These are phyloP conservation scores for Hoplodrina blanda DNA, from an alignment of 2,888 invertebrate species.

Conservation along the genomic window DNA sequence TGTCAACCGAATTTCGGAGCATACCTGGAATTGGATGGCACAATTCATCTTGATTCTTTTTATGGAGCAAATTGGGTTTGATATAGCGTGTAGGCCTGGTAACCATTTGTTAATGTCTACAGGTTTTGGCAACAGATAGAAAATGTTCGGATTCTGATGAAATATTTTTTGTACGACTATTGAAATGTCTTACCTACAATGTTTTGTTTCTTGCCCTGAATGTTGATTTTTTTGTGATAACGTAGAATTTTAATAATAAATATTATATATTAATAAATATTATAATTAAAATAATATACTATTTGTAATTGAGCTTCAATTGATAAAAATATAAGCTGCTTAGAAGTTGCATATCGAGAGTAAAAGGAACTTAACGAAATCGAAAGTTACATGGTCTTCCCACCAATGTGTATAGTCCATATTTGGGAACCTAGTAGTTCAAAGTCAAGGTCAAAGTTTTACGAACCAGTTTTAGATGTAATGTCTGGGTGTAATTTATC, in stretches of 20 bases:
- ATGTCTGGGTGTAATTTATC: no score
- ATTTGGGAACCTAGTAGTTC: no score
- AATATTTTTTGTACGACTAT: constrained; percentile 9
- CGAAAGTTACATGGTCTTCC: no score
- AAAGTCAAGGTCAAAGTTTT: no score
- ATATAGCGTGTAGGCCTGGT: constrained; percentile 57
- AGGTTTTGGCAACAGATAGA: constrained; percentile 38
- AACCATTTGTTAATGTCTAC: constrained; percentile 55
- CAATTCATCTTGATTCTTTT: constrained; percentile 66
- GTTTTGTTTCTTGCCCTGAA: neutral
- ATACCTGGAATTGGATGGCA: constrained; percentile 62
- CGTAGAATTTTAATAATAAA: neutral
- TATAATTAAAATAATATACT: no score
- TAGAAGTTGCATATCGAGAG: neutral
- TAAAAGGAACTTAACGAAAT: no score
- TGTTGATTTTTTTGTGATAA: neutral
- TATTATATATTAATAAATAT: no score
- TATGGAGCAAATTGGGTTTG: constrained; percentile 64
- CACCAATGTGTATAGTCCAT: no score
- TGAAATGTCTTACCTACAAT: constrained; percentile 1
- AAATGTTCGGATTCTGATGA: constrained; percentile 19
- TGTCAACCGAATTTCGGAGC: constrained; percentile 64
- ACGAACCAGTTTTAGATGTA: no score
- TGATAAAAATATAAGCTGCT: neutral
- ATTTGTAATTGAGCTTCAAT: neutral